A percentile compares a stretch with the other conserved stretches of the same genome.
Evolutionary conservation across 1,140 invertebrate species (phyloP).

Genomic region (Neotoxoptera formosana): DNA sequence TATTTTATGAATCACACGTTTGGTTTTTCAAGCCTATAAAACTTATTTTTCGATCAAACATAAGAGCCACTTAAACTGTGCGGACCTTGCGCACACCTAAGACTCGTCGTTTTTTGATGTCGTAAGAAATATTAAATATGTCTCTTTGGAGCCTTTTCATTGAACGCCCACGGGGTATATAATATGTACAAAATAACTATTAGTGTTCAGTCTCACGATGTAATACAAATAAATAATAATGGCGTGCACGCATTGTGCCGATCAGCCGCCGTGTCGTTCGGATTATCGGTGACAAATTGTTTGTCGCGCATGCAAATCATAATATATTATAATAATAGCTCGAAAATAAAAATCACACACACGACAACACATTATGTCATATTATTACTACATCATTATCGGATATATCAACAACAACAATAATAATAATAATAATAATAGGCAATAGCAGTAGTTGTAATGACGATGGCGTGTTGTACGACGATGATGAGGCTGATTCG

Average conservation of each 20-base stretch:
- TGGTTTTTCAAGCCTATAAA: neutral
- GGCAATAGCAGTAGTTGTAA: neutral
- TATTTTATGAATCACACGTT: neutral
- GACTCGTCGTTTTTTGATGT: neutral
- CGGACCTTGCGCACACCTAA: neutral
- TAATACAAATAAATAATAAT: conserved; percentile 16
- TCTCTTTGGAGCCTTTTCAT: neutral
- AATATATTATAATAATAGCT: neutral
- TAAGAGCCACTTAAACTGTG: neutral
- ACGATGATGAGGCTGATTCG: neutral
- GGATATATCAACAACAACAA: neutral
- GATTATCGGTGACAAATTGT: conserved; percentile 14
- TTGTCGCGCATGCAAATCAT: neutral
- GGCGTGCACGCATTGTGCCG: neutral
- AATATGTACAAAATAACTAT: neutral
- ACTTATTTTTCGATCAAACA: neutral
- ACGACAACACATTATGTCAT: neutral
- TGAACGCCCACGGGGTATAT: neutral
- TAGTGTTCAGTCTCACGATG: neutral
- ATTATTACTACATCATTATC: neutral
- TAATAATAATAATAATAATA: neutral
- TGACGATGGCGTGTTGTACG: neutral
- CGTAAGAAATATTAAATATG: neutral
- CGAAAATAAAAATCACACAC: conserved; percentile 6
- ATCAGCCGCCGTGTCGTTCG: neutral